Conservation (phyloP, 2,113 vertebrate species). For the Chinchilla lanigera region DNA sequence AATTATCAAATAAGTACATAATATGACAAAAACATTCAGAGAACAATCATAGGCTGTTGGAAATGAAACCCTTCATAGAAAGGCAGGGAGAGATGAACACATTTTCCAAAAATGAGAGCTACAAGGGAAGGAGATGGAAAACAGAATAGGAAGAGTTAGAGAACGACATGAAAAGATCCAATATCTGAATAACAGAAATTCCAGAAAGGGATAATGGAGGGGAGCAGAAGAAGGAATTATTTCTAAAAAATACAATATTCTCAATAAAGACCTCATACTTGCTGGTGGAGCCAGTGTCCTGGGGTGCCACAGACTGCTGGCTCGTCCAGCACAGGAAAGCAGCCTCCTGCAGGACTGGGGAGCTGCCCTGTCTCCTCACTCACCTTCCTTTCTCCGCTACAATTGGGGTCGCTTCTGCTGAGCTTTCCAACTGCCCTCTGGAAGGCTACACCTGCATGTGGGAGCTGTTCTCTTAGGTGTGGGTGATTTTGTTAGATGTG, state of each 20-base stretch:
- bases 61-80: neutral
- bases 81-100: neutral
- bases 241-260: neutral
- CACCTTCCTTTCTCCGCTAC: neutral
- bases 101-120: neutral
- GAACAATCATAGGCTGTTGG: neutral
- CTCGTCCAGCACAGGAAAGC: neutral
- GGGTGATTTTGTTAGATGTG: neutral
- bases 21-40: neutral
- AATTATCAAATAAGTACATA: neutral
- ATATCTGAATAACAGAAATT: neutral
- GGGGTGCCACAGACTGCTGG: neutral
- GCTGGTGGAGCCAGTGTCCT: neutral
- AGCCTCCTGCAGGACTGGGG: too few species aligned
- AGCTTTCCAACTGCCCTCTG: neutral
- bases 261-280: neutral
- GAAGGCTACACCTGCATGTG: neutral
- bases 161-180: neutral
- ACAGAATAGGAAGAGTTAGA: neutral
- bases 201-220: neutral
- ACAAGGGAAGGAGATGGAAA: neutral
- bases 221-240: neutral
- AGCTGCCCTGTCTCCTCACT: neutral
- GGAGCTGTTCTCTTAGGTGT: neutral
- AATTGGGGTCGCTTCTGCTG: neutral